A percentile compares a stretch with the other conserved stretches of the same genome.
Conservation (phyloP, 2,113 vertebrate species). For the Corythaixoides concolor region DNA sequence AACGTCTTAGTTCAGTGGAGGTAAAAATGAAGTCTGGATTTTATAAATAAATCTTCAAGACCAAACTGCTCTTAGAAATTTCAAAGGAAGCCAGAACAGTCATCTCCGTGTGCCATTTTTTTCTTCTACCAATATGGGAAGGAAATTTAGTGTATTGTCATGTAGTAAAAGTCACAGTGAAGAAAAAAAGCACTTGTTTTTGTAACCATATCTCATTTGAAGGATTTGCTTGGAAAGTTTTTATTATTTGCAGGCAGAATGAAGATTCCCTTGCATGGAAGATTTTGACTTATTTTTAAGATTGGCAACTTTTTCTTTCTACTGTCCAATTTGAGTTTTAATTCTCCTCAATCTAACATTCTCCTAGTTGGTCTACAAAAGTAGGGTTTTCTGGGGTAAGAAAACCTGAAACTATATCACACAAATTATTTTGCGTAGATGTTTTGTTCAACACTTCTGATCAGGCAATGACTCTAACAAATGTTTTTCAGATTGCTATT, state of each 20-base stretch:
- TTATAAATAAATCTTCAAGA: background rate
- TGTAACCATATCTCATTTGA: background rate
- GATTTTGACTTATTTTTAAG: background rate
- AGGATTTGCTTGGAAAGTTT: background rate
- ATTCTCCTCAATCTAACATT: background rate
- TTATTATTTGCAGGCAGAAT: background rate
- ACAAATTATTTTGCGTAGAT: background rate
- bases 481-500: background rate
- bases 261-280: background rate
- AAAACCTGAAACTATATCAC: background rate
- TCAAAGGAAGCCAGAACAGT: background rate
- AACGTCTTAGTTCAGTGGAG: background rate
- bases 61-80: background rate
- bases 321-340: background rate
- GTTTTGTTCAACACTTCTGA: background rate
- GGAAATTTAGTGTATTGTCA: background rate
- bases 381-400: background rate
- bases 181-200: background rate
- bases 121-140: background rate
- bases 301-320: background rate
- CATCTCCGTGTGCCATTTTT: background rate
- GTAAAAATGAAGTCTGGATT: background rate
- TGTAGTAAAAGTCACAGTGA: background rate
- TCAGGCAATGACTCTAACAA: background rate
- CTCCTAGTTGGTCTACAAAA: background rate